A percentile compares a stretch with the other conserved stretches of the same genome.
phyloP scores from a whole-genome alignment of 2,113 vertebrate genomes.

The Chauna torquata region DNA sequence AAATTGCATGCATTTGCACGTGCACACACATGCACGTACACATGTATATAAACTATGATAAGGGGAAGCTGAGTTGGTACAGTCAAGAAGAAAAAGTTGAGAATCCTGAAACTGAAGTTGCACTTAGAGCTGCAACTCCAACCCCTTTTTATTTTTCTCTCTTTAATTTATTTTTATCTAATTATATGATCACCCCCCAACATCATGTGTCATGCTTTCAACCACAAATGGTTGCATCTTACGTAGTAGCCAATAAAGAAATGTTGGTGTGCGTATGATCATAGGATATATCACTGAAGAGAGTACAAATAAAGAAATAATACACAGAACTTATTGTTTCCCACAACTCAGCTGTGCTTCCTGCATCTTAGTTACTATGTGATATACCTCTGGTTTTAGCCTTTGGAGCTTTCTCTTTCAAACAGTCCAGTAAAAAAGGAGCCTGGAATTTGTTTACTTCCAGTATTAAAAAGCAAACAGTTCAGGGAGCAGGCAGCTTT shows the following conservation, averaged over 20 bases:
- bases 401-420: not conserved
- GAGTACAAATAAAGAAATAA: not conserved
- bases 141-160: not conserved
- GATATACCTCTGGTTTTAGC: not conserved
- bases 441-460: slow-evolving; percentile 26
- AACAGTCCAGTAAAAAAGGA: not conserved
- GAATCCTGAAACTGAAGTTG: not conserved
- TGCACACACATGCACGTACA: not conserved
- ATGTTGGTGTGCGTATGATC: not conserved
- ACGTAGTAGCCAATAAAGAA: not conserved
- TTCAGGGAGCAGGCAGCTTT: not conserved
- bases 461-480: slow-evolving; percentile 34
- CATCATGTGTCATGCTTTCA: not conserved
- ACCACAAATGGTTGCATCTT: not conserved
- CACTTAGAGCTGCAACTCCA: not conserved
- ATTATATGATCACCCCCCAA: not conserved
- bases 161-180: not conserved
- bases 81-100: not conserved
- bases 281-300: not conserved
- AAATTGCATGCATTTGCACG: accelerated
- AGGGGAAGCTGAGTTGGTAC: not conserved
- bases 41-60: not conserved
- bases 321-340: not conserved
- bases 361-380: not conserved
- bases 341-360: not conserved